Evolutionary conservation across 2,888 invertebrate genomes (phyloP).

Genomic region (Diarsia rubi): DNA sequence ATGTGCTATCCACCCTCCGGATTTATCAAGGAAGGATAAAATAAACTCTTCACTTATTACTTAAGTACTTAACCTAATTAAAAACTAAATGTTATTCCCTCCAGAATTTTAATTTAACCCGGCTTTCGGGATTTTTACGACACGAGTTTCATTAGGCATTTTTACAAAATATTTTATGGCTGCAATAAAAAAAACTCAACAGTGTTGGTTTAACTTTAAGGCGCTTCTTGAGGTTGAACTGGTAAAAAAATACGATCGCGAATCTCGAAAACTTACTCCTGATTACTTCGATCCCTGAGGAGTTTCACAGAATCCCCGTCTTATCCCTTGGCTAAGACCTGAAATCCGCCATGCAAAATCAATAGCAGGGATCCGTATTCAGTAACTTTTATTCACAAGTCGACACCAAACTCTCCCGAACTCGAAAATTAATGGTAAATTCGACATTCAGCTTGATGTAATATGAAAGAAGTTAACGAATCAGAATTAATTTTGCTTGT

Average conservation of each 20-base stretch:
- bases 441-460: conserved; percentile 50
- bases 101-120: conserved; percentile 45
- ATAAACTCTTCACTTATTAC: conserved; percentile 57
- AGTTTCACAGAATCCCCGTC: conserved; percentile 65
- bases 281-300: conserved; percentile 68
- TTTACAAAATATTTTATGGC: conserved; percentile 55
- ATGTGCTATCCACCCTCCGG: conserved; percentile 38
- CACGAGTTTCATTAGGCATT: conserved; percentile 44
- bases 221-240: conserved; percentile 23
- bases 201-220: conserved; percentile 33
- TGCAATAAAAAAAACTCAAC: conserved; percentile 46
- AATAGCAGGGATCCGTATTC: conserved; percentile 63
- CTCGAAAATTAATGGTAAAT: conserved; percentile 54
- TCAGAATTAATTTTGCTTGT: conserved; percentile 56
- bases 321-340: conserved; percentile 66
- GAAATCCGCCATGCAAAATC: conserved; percentile 63
- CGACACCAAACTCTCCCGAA: conserved; percentile 47
- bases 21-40: conserved; percentile 53
- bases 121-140: conserved; percentile 52
- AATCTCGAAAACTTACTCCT: conserved; percentile 61
- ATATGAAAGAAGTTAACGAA: conserved; percentile 58
- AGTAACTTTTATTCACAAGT: conserved; percentile 63
- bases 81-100: conserved; percentile 55
- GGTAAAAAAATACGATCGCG: conserved; percentile 37
- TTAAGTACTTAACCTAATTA: conserved; percentile 62